These are phyloP conservation scores for Theonella swinhoei DNA, from an alignment of 37 sponge, comb jelly and placozoan genomes.

Conservation along the genomic window DNA sequence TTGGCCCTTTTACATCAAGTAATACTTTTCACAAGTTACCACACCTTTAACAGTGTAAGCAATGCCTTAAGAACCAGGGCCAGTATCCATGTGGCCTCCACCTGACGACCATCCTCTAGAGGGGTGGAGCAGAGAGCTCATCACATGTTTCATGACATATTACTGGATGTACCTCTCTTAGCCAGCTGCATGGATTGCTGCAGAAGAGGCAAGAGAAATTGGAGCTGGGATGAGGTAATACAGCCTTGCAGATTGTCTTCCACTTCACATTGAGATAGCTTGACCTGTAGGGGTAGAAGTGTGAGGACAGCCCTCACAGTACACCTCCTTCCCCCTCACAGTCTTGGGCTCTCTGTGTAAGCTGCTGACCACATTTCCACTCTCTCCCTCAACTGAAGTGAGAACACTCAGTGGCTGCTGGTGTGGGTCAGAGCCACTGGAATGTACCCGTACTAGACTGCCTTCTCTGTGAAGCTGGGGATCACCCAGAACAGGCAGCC, in stretches of 20 bases:
- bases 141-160: conserved; percentile 4
- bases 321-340: conserved; percentile 10
- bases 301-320: neutral
- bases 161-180: conserved; percentile 30
- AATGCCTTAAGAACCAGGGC: conserved; percentile 49
- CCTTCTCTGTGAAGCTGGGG: conserved; percentile 44
- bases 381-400: neutral
- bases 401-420: neutral
- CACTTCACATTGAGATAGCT: conserved; percentile 34
- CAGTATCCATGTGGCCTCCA: conserved; percentile 59
- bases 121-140: neutral
- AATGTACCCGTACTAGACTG: conserved; percentile 1
- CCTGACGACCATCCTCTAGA: conserved; percentile 25
- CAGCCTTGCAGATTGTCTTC: conserved; percentile 53
- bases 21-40: neutral
- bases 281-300: conserved; percentile 21
- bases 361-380: neutral
- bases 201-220: conserved; percentile 26
- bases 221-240: conserved; percentile 9
- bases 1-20: neutral
- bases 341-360: conserved; percentile 1
- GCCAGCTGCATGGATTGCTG: conserved; percentile 25
- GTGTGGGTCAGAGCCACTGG: neutral
- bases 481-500: neutral
- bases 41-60: conserved; percentile 34